These are phyloP conservation scores for Aleiodes sp. DNA, from an alignment of 1,140 invertebrate species.

Conservation along the genomic window DNA sequence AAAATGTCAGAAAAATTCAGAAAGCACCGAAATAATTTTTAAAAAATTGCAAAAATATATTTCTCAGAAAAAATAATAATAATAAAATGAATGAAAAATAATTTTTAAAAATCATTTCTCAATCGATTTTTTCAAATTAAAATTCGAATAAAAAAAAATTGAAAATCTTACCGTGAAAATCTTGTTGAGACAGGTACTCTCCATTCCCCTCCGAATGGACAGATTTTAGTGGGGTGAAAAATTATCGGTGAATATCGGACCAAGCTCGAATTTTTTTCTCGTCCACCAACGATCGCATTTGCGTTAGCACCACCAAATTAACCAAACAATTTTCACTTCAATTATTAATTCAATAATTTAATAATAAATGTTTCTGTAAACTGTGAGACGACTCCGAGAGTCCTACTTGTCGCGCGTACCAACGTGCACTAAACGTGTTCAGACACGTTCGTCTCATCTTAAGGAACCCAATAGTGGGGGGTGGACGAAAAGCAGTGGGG, in stretches of 20 bases:
- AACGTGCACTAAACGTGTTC: constrained; percentile 51
- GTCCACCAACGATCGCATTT: constrained; percentile 31
- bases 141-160: no score
- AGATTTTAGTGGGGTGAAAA: not conserved
- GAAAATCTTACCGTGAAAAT: constrained; percentile 25
- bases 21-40: no score
- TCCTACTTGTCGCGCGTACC: constrained; percentile 38
- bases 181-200: constrained; percentile 4
- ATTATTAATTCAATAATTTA: not conserved
- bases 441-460: constrained; percentile 43
- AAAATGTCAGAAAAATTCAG: no score
- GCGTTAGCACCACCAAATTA: constrained; percentile 14
- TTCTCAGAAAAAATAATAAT: no score
- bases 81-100: no score
- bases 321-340: constrained; percentile 3
- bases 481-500: constrained; percentile 39
- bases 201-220: constrained; percentile 31
- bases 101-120: no score
- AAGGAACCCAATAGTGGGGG: constrained; percentile 29
- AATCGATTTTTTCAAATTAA: no score
- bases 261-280: constrained; percentile 34
- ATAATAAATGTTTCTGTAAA: not conserved
- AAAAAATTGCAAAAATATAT: no score
- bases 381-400: not conserved
- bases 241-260: constrained; percentile 20